phyloP scores from a whole-genome alignment of 37 sponge, comb jelly and placozoan genomes.

The Lycopodina hypogea region DNA sequence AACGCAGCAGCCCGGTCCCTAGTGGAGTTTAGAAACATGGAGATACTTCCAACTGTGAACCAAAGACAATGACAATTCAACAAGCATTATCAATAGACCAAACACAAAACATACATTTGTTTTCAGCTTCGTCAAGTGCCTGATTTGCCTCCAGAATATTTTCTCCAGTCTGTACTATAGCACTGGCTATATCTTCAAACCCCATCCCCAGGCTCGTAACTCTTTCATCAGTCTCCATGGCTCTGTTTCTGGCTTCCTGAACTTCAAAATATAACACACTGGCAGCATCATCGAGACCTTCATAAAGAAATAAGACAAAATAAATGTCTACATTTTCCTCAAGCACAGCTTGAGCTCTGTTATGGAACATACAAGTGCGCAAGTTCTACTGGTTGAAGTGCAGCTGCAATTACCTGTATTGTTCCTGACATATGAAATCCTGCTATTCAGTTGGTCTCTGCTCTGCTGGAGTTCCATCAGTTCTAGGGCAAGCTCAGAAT shows the following conservation, averaged over 20 bases:
- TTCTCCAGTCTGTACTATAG: not conserved
- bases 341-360: not conserved
- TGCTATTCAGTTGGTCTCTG: no score
- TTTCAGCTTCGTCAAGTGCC: conserved; percentile 6
- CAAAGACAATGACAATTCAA: not conserved
- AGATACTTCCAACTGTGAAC: conserved; percentile 12
- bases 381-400: no score
- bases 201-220: conserved; percentile 4
- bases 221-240: not conserved
- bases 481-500: not conserved
- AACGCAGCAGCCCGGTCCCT: not conserved
- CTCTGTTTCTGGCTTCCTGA: not conserved
- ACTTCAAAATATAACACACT: not conserved
- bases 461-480: conserved; percentile 1
- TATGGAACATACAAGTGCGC: not conserved
- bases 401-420: no score
- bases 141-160: not conserved
- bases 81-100: not conserved
- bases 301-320: not conserved
- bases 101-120: not conserved
- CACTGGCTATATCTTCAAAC: conserved; percentile 6
- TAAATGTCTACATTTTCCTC: not conserved
- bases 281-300: conserved; percentile 7
- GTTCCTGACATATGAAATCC: not conserved
- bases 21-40: conserved; percentile 16